These are phyloP conservation scores for Pseudomyrmex flavicornis DNA, from an alignment of 1,140 invertebrate species.

Conservation along the genomic window DNA sequence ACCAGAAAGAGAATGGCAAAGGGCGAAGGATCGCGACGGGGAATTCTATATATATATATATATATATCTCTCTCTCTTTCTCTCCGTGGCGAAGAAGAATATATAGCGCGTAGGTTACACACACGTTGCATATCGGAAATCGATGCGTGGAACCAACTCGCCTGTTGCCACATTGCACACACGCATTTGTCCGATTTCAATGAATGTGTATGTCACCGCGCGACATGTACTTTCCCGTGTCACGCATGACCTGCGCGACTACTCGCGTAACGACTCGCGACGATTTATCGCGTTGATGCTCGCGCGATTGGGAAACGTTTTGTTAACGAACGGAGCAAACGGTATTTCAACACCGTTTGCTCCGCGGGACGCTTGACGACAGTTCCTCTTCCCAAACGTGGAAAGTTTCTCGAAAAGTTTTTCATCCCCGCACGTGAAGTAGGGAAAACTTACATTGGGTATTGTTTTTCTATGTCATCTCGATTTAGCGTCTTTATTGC, in stretches of 20 bases:
- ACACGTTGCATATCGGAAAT: conserved; percentile 63
- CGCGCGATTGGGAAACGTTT: not conserved
- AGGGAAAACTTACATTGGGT: not conserved
- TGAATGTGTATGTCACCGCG: conserved; percentile 45
- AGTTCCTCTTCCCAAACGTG: not conserved
- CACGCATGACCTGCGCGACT: conserved; percentile 14
- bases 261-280: not conserved
- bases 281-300: not conserved
- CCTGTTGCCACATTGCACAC: conserved; percentile 65
- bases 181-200: conserved; percentile 67
- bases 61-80: too few relatives aligned
- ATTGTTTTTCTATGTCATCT: not conserved
- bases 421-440: not conserved
- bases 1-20: conserved; percentile 25
- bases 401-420: conserved; percentile 4
- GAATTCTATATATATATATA: too few relatives aligned
- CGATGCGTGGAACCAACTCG: conserved; percentile 55
- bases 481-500: not conserved
- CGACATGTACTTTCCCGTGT: not conserved
- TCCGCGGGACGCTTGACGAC: not conserved
- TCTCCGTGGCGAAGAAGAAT: conserved; percentile 35
- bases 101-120: conserved; percentile 13
- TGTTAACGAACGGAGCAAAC: conserved; percentile 2
- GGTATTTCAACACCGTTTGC: too few relatives aligned
- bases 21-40: conserved; percentile 39